These are phyloP conservation scores for Trichogramma evanescens DNA, from an alignment of 2,888 invertebrate genomes.

Conservation along the genomic window DNA sequence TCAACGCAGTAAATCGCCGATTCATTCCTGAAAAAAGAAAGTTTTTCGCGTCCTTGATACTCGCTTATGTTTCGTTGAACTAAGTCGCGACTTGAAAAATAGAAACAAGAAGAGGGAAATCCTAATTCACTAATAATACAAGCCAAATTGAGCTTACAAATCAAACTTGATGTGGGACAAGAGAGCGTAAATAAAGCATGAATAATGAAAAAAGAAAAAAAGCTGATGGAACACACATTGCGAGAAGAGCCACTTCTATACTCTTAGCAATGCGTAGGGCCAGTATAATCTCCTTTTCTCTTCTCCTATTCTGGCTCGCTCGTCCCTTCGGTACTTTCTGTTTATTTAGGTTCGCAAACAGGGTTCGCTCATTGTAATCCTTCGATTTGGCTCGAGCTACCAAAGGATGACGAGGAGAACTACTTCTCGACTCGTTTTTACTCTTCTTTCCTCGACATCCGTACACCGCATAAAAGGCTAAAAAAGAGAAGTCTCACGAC, in stretches of 20 bases:
- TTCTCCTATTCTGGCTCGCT: not conserved
- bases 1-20: too few species aligned
- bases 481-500: not conserved
- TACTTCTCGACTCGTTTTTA: not conserved
- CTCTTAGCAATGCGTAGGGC: too few species aligned
- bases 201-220: conserved; percentile 16
- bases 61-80: too few species aligned
- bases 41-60: too few species aligned
- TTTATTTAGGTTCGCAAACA: conserved; percentile 29
- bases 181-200: conserved; percentile 14
- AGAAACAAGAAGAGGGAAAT: not conserved
- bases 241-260: too few species aligned
- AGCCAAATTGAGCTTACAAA: conserved; percentile 8
- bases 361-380: conserved; percentile 22
- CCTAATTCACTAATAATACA: conserved; percentile 7
- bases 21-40: too few species aligned
- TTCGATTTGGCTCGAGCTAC: conserved; percentile 8
- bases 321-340: conserved; percentile 3
- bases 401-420: conserved; percentile 4
- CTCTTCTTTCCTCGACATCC: conserved; percentile 8
- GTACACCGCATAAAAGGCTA: not conserved
- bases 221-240: not conserved
- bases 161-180: conserved; percentile 3
- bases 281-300: too few species aligned
- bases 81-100: too few species aligned